A percentile compares a stretch with the other conserved stretches of the same genome.
These are phyloP conservation scores for Lagopus muta DNA, from an alignment of 2,113 vertebrate genomes.

Conservation along the genomic window DNA sequence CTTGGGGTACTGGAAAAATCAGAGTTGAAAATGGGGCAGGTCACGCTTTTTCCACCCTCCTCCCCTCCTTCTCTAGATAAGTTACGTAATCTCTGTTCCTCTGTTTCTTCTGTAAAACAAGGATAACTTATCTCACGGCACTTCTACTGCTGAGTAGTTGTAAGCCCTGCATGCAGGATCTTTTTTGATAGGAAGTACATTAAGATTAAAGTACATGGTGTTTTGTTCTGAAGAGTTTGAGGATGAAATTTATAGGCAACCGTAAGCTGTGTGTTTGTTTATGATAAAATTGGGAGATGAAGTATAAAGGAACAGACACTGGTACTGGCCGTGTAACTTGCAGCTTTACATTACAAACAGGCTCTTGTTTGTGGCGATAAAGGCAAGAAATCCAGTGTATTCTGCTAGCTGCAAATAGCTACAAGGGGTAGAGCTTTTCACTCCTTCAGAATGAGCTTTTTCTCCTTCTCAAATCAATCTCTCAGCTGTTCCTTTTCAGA, in stretches of 20 bases:
- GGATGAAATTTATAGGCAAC: constrained; percentile 65
- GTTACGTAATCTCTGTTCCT: constrained; percentile 59
- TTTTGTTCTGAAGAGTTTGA: constrained; percentile 67
- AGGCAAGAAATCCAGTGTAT: constrained; percentile 46
- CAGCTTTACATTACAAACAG: constrained; percentile 60
- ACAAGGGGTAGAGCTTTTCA: constrained; percentile 25
- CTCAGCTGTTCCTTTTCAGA: constrained; percentile 28
- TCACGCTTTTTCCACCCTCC: neutral
- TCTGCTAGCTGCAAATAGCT: constrained; percentile 24
- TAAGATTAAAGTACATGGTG: constrained; percentile 57
- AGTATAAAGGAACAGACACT: constrained; percentile 58
- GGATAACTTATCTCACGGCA: constrained; percentile 54
- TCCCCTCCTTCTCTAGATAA: neutral
- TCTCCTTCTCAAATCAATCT: constrained; percentile 12
- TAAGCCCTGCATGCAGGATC: constrained; percentile 49
- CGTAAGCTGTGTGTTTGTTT: constrained; percentile 62
- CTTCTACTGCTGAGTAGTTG: constrained; percentile 34
- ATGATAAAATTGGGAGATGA: constrained; percentile 69
- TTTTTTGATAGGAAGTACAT: constrained; percentile 57
- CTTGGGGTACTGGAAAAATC: constrained; percentile 35
- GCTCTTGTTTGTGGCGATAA: constrained; percentile 63
- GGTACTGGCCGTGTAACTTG: constrained; percentile 22
- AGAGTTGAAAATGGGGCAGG: neutral
- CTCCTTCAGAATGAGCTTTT: neutral
- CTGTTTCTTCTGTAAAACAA: constrained; percentile 49